Evolutionary conservation across 2,113 vertebrate species (phyloP).

Genomic region (Malaclemys terrapin): DNA sequence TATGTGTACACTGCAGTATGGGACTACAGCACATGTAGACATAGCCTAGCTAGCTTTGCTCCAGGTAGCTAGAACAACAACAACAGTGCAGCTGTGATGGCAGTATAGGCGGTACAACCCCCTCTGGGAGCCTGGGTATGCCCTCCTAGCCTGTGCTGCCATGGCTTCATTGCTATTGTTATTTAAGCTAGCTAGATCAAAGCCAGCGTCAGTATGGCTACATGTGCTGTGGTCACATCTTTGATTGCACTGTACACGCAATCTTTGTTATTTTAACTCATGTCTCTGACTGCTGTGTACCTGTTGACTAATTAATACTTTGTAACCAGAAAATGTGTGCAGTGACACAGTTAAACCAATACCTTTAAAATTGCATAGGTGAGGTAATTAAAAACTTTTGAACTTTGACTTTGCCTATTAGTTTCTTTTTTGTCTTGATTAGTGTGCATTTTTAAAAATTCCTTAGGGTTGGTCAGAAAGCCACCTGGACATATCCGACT

Average conservation of each 20-base stretch:
- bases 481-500: constrained; percentile 84
- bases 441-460: constrained; percentile 22
- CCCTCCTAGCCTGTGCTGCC: neutral
- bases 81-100: neutral
- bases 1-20: no score
- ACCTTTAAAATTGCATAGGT: neutral
- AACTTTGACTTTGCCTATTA: neutral
- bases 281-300: neutral
- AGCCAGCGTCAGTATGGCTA: neutral
- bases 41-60: neutral
- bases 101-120: neutral
- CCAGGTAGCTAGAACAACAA: neutral
- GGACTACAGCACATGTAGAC: neutral
- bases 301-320: neutral
- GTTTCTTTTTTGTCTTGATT: neutral
- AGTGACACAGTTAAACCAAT: neutral
- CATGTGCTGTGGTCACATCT: neutral
- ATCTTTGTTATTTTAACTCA: neutral
- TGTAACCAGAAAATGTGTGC: neutral
- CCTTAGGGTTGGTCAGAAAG: constrained; percentile 88
- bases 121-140: neutral
- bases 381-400: neutral
- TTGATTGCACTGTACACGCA: neutral
- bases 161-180: neutral
- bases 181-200: neutral